These are phyloP conservation scores for Dryoscopus gambensis DNA, from an alignment of 2,113 vertebrate genomes.

Conservation along the genomic window DNA sequence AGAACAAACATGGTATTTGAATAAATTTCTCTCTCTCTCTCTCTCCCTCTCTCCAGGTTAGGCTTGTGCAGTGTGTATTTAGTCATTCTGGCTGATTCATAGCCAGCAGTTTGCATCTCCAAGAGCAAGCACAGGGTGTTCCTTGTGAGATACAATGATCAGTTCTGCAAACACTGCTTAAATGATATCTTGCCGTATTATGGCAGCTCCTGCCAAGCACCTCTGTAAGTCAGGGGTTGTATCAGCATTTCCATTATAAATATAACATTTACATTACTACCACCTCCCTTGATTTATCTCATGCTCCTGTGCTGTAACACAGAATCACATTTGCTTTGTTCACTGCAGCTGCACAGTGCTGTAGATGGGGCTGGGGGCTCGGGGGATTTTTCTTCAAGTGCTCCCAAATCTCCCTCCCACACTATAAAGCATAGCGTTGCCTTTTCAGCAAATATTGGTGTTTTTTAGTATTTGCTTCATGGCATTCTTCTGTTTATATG, in stretches of 20 bases:
- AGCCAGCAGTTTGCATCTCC: constrained; percentile 22
- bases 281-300: constrained; percentile 49
- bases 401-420: neutral
- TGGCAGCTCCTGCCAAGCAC: neutral
- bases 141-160: constrained; percentile 40
- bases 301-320: neutral
- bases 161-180: constrained; percentile 33
- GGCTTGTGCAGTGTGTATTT: constrained; percentile 3
- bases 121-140: constrained; percentile 37
- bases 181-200: constrained; percentile 22
- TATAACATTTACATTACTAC: constrained; percentile 48
- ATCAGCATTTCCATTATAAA: constrained; percentile 61
- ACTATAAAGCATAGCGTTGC: neutral
- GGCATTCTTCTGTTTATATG: neutral
- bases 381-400: constrained; percentile 25
- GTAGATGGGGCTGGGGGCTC: neutral
- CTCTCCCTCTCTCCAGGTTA: neutral
- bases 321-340: constrained; percentile 47
- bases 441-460: constrained; percentile 43
- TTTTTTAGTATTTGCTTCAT: constrained; percentile 29
- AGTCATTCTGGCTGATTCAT: constrained; percentile 39
- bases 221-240: constrained; percentile 24
- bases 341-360: neutral
- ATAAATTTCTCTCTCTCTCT: neutral
- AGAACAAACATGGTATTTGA: constrained; percentile 46